phyloP scores from a whole-genome alignment of 92 coral and sea anemone species.

The Umimayanthus chanpuru region DNA sequence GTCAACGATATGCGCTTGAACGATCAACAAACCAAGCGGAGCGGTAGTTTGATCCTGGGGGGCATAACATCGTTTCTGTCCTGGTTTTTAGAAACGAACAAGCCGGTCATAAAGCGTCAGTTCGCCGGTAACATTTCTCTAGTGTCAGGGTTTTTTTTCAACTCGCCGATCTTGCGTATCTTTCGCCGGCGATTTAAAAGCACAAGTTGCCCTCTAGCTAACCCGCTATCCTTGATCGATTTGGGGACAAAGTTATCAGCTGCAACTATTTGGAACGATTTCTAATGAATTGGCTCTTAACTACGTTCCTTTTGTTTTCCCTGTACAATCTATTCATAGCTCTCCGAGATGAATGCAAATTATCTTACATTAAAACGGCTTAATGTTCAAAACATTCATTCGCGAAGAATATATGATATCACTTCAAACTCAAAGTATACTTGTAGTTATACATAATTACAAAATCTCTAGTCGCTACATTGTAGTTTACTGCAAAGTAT shows the following conservation, averaged over 20 bases:
- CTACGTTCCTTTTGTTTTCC: background rate
- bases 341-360: background rate
- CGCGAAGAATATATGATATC: background rate
- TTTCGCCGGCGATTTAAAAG: conserved; percentile 17
- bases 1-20: conserved; percentile 1
- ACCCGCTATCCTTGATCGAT: conserved; percentile 26
- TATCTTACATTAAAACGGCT: background rate
- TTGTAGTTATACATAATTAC: no score
- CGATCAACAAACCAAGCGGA: background rate
- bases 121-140: background rate
- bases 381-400: no score
- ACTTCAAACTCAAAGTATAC: background rate
- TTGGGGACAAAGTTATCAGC: conserved; percentile 21
- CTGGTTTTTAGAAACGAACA: background rate
- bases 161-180: conserved; percentile 2
- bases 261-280: conserved; percentile 15
- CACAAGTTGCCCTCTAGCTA: conserved; percentile 30
- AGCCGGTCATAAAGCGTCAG: background rate
- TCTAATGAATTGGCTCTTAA: background rate
- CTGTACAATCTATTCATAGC: background rate
- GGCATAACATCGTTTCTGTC: conserved; percentile 15
- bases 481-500: background rate
- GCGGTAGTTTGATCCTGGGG: background rate
- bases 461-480: background rate
- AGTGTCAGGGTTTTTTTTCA: background rate